These are phyloP conservation scores for Pterostichus madidus DNA, from an alignment of 2,888 invertebrate genomes.

Conservation along the genomic window DNA sequence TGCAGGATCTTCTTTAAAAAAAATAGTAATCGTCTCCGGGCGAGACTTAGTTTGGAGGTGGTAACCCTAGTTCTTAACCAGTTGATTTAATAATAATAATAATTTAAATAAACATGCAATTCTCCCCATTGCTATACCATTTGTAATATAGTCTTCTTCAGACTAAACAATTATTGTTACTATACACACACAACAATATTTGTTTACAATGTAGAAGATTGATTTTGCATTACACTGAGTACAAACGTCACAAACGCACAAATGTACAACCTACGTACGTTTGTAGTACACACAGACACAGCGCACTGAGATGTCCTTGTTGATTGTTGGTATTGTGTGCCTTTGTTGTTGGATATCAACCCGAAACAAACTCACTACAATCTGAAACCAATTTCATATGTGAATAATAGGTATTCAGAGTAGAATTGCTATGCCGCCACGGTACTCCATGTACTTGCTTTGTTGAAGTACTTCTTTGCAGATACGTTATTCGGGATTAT, in stretches of 20 bases:
- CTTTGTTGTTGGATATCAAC: constrained; percentile 48
- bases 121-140: too few relatives aligned
- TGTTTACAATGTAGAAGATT: constrained; percentile 43
- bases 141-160: too few relatives aligned
- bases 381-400: constrained; percentile 53
- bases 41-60: too few relatives aligned
- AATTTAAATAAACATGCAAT: too few relatives aligned
- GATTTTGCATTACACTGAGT: constrained; percentile 40
- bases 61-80: too few relatives aligned
- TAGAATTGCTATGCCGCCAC: background rate
- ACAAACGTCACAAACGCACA: constrained; percentile 28
- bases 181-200: background rate
- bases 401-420: constrained; percentile 46
- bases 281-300: constrained; percentile 19
- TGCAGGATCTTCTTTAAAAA: too few relatives aligned
- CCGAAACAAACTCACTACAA: constrained; percentile 48
- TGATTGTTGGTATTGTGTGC: constrained; percentile 49
- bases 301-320: constrained; percentile 46
- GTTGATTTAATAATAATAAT: too few relatives aligned
- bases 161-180: background rate
- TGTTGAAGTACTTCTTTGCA: background rate
- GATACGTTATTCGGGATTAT: constrained; percentile 1
- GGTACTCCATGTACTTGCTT: background rate
- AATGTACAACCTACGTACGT: background rate
- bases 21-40: too few relatives aligned